A percentile compares a stretch with the other conserved stretches of the same genome.
phyloP scores from a whole-genome alignment of 2,797 vertebrate genomes.

The Micrastur ruficollis region DNA sequence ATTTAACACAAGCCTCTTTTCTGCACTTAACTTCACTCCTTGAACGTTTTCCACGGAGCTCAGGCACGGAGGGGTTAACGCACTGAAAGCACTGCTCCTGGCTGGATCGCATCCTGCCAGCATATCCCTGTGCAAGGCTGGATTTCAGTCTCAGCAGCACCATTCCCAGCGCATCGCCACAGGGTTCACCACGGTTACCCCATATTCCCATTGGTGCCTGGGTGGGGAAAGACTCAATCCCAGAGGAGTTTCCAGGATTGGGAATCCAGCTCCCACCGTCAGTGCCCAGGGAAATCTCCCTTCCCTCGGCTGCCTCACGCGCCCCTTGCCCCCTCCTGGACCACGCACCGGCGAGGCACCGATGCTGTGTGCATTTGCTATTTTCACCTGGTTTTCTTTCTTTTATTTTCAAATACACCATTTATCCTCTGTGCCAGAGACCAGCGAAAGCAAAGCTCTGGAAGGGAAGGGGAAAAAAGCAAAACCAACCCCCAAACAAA shows the following conservation, averaged over 20 bases:
- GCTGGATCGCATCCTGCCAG: not conserved
- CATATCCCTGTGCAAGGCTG: not conserved
- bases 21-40: not conserved
- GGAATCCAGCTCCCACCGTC: not conserved
- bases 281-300: not conserved
- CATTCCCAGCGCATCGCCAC: not conserved
- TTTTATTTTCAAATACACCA: not conserved
- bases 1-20: not conserved
- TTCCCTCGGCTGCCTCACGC: not conserved
- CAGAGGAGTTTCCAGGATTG: not conserved
- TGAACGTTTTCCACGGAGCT: not conserved
- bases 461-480: not conserved
- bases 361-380: not conserved
- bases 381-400: not conserved
- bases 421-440: not conserved
- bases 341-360: rapidly evolving
- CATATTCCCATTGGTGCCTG: rapidly evolving
- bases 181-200: not conserved
- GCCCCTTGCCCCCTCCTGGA: not conserved
- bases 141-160: not conserved
- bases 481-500: not conserved
- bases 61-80: not conserved
- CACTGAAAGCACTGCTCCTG: not conserved
- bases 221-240: not conserved
- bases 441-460: not conserved